Evolutionary conservation across 2,888 invertebrate genomes (phyloP).

Genomic region (Hydrotaea cyrtoneurina): DNA sequence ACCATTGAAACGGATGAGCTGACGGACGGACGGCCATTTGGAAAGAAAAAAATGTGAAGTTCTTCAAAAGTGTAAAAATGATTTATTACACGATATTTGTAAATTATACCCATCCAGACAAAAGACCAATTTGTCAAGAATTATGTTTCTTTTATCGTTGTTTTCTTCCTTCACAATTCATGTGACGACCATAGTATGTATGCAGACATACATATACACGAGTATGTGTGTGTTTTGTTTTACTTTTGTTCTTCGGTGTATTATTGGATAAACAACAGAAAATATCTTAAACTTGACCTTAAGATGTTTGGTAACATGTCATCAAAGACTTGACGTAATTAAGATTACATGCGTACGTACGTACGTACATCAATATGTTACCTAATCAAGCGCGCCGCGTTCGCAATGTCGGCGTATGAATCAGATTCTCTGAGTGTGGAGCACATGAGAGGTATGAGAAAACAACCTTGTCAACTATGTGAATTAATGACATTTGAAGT

Average conservation of each 20-base stretch:
- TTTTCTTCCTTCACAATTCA: neutral
- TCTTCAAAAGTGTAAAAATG: conserved; percentile 51
- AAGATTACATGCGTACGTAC: neutral
- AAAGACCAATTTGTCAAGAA: conserved; percentile 59
- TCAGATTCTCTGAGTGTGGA: neutral
- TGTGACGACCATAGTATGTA: neutral
- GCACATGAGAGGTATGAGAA: conserved; percentile 18
- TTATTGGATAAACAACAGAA: neutral
- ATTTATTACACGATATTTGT: conserved; percentile 60
- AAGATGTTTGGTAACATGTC: conserved; percentile 31
- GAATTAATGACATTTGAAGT: conserved; percentile 53
- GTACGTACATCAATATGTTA: neutral
- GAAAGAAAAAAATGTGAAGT: neutral
- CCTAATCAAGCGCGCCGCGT: neutral
- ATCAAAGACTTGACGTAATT: conserved; percentile 10
- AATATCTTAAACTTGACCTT: conserved; percentile 57
- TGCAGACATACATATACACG: too few species aligned
- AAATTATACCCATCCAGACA: conserved; percentile 61
- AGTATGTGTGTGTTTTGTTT: neutral
- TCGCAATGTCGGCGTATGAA: neutral
- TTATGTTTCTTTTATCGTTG: neutral
- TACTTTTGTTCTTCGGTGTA: neutral
- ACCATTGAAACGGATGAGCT: too few species aligned
- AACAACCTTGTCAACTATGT: conserved; percentile 60
- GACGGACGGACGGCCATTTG: neutral